phyloP scores from a whole-genome alignment of 2,797 vertebrate species.

The Channa striata region DNA sequence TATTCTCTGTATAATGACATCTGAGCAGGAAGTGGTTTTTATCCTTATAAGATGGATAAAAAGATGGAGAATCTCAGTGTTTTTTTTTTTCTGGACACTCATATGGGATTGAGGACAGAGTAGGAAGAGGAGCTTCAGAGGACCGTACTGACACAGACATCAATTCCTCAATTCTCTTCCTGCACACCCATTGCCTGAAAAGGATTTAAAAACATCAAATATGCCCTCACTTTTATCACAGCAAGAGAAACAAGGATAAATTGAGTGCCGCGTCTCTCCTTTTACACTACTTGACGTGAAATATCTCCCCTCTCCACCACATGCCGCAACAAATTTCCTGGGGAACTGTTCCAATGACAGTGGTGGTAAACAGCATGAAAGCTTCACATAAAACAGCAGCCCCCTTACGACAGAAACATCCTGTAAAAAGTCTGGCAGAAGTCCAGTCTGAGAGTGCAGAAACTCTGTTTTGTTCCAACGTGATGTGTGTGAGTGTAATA shows the following conservation, averaged over 20 bases:
- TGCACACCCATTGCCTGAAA: constrained; percentile 30
- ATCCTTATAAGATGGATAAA: constrained; percentile 16
- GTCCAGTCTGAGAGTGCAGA: constrained; percentile 55
- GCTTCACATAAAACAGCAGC: constrained; percentile 75
- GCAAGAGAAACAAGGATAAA: constrained; percentile 26
- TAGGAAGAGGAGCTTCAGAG: constrained; percentile 51
- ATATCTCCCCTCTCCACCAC: constrained; percentile 61
- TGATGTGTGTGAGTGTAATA: background rate
- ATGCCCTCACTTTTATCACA: constrained; percentile 50
- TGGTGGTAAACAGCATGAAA: constrained; percentile 77
- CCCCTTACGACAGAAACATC: constrained; percentile 62
- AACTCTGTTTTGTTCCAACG: constrained; percentile 53
- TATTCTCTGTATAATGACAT: constrained; percentile 50
- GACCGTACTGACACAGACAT: constrained; percentile 44
- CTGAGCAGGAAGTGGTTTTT: constrained; percentile 52
- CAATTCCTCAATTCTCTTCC: constrained; percentile 52
- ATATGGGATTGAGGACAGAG: constrained; percentile 47
- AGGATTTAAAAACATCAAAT: constrained; percentile 53
- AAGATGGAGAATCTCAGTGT: constrained; percentile 23
- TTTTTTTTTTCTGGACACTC: constrained; percentile 41
- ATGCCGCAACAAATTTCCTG: constrained; percentile 74
- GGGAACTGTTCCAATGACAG: constrained; percentile 71
- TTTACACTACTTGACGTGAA: constrained; percentile 53
- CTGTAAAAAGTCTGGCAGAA: constrained; percentile 67
- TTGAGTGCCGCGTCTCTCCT: constrained; percentile 29